These are phyloP conservation scores for Darevskia nairensis DNA, from an alignment of 2,797 vertebrate species.

Conservation along the genomic window DNA sequence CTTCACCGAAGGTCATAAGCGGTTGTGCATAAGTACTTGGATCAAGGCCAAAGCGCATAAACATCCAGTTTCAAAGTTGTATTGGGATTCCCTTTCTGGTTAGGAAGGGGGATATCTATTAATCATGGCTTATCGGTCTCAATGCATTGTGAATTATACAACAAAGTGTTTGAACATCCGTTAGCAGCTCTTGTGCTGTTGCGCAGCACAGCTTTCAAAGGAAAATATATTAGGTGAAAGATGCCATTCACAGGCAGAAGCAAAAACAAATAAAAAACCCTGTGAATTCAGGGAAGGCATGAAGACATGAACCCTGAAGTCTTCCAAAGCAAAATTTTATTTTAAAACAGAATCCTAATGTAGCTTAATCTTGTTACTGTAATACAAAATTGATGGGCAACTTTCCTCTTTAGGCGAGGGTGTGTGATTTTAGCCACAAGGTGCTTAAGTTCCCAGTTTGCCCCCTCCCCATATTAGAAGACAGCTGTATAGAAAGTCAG, in stretches of 20 bases:
- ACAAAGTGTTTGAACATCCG: conserved; percentile 1
- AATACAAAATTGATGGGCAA: neutral
- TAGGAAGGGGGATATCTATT: neutral
- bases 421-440: neutral
- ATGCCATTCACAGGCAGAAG: neutral
- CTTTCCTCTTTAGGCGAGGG: neutral
- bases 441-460: neutral
- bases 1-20: neutral
- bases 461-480: neutral
- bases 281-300: neutral
- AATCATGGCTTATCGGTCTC: conserved; percentile 5
- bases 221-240: neutral
- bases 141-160: conserved; percentile 22
- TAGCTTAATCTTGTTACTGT: neutral
- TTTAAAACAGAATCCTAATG: neutral
- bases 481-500: neutral
- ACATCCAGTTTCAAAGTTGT: neutral
- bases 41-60: neutral
- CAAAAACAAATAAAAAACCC: neutral
- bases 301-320: neutral
- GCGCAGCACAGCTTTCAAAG: conserved; percentile 14
- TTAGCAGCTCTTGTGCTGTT: neutral
- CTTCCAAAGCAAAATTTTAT: neutral
- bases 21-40: neutral
- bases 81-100: neutral